These are phyloP conservation scores for Perca schrenkii DNA, from an alignment of 2,113 vertebrate genomes.

Conservation along the genomic window DNA sequence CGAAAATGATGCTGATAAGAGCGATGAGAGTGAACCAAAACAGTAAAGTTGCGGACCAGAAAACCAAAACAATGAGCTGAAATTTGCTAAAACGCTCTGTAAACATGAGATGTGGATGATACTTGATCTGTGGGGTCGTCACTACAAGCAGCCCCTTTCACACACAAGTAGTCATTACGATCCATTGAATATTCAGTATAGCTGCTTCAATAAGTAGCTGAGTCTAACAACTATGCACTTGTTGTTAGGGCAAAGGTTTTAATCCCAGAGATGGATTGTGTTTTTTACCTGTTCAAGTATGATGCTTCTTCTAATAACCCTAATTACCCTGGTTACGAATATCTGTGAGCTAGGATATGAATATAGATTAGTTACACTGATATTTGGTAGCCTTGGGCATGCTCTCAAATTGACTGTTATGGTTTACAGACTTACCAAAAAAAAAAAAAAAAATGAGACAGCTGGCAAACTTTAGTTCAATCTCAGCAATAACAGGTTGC, in stretches of 20 bases:
- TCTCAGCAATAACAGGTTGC: neutral
- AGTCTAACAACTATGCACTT: neutral
- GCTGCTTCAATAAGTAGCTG: neutral
- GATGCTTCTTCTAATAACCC: neutral
- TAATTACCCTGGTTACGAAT: neutral
- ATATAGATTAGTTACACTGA: neutral
- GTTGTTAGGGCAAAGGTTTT: neutral
- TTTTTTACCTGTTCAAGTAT: neutral
- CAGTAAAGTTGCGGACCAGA: too few relatives aligned
- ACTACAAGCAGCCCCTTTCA: neutral
- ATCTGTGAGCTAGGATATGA: neutral
- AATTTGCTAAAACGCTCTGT: neutral
- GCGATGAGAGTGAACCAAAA: too few relatives aligned
- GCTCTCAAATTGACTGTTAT: constrained; percentile 9
- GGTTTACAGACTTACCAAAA: neutral
- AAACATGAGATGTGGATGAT: neutral
- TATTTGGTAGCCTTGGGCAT: neutral
- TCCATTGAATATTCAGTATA: neutral
- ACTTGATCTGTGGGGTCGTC: neutral
- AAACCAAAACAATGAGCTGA: neutral
- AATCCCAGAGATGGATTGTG: neutral
- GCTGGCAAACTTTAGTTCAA: constrained; percentile 11
- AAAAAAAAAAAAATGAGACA: neutral
- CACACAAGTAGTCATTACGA: neutral
- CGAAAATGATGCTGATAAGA: neutral